Conservation (phyloP, 2,888 invertebrate species). For the Ophion slaviceki region DNA sequence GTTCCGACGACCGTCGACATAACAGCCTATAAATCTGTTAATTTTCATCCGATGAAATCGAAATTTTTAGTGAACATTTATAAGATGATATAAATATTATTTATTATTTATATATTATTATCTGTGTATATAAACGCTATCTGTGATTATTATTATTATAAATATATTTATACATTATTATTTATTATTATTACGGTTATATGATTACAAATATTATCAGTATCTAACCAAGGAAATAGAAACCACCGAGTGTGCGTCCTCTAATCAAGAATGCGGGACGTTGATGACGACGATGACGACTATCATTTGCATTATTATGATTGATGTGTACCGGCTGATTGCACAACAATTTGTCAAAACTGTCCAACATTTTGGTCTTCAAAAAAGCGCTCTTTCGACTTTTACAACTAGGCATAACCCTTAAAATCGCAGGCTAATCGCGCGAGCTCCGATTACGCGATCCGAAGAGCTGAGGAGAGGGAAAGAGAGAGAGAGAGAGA, state of each 20-base stretch:
- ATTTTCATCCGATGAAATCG: too few relatives aligned
- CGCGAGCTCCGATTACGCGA: neutral
- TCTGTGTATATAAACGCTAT: too few relatives aligned
- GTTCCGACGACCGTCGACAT: too few relatives aligned
- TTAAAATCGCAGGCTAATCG: neutral
- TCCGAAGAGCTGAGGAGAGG: too few relatives aligned
- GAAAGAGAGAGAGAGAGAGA: neutral
- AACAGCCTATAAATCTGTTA: too few relatives aligned
- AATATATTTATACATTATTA: too few relatives aligned
- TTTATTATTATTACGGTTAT: slow-evolving; percentile 18
- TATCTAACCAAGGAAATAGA: neutral
- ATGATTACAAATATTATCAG: neutral
- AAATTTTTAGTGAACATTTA: too few relatives aligned
- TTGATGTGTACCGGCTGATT: slow-evolving; percentile 16
- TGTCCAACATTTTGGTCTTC: too few relatives aligned
- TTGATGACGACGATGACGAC: neutral
- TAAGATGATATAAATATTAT: too few relatives aligned
- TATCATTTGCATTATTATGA: neutral
- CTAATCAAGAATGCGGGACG: slow-evolving; percentile 4
- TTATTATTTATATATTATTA: too few relatives aligned
- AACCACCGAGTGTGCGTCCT: neutral
- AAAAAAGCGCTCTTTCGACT: too few relatives aligned
- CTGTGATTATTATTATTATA: slow-evolving; percentile 13
- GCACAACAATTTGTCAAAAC: slow-evolving; percentile 32
- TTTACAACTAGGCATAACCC: neutral